These are phyloP conservation scores for Drosophila triauraria DNA, from an alignment of 1,140 invertebrate species.

Conservation along the genomic window DNA sequence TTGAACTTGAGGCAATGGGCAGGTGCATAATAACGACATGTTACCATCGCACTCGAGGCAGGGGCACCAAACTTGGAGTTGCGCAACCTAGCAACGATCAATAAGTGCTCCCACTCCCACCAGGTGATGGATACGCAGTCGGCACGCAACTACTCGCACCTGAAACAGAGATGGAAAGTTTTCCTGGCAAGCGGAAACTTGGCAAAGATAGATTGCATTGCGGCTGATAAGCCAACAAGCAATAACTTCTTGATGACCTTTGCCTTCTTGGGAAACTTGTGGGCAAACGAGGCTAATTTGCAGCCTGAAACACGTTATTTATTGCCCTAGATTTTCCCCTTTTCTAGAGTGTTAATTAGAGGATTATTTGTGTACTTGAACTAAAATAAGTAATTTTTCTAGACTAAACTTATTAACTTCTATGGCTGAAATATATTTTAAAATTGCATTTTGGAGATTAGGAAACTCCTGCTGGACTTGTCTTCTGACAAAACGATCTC, in stretches of 20 bases:
- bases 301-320: not conserved
- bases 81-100: constrained; percentile 66
- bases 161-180: constrained; percentile 16
- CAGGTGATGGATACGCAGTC: constrained; percentile 61
- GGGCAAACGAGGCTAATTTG: constrained; percentile 2
- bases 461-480: no score
- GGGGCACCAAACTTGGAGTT: constrained; percentile 39
- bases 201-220: constrained; percentile 24
- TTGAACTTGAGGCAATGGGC: constrained; percentile 63
- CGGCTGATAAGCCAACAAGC: constrained; percentile 16
- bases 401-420: not conserved
- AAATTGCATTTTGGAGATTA: no score
- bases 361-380: not conserved
- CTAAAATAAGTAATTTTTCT: not conserved
- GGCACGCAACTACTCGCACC: constrained; percentile 62
- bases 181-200: constrained; percentile 7
- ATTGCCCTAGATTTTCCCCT: not conserved
- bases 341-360: not conserved
- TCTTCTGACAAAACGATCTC: no score
- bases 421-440: not conserved
- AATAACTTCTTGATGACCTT: constrained; percentile 37
- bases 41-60: constrained; percentile 7
- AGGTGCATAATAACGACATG: constrained; percentile 45
- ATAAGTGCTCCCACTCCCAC: constrained; percentile 43
- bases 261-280: constrained; percentile 4